Percentiles rank a stretch among this genome's conserved stretches.
phyloP scores from a whole-genome alignment of 2,797 vertebrate genomes.

The Alfaro cultratus region DNA sequence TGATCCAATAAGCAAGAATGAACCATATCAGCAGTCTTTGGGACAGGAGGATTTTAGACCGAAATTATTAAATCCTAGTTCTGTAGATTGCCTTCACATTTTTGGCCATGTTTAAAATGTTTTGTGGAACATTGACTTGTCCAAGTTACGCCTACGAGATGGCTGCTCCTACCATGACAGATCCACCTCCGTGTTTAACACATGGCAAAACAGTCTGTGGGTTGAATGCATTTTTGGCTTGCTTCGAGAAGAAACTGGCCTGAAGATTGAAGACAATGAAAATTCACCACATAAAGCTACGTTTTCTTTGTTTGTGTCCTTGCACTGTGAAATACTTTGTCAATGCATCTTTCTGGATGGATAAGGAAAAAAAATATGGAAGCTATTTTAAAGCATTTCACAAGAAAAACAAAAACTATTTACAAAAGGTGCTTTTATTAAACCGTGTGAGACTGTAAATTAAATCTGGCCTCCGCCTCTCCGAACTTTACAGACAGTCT shows the following conservation, averaged over 20 bases:
- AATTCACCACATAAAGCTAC: slow-evolving; percentile 7
- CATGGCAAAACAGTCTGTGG: slow-evolving; percentile 62
- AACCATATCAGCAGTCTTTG: background rate
- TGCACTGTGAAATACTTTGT: background rate
- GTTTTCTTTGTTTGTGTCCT: background rate
- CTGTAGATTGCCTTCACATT: slow-evolving; percentile 29
- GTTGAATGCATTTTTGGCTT: slow-evolving; percentile 47
- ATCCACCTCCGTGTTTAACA: slow-evolving; percentile 76
- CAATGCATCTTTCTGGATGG: background rate
- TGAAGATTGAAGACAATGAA: slow-evolving; percentile 39
- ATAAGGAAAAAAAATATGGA: background rate
- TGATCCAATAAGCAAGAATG: background rate
- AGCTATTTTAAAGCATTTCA: background rate
- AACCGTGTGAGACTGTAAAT: background rate
- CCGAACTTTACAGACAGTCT: background rate
- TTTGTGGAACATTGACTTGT: slow-evolving; percentile 52
- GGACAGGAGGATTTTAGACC: background rate
- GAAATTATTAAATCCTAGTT: slow-evolving; percentile 9
- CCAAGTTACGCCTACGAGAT: slow-evolving; percentile 76
- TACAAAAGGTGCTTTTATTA: background rate
- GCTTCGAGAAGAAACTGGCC: slow-evolving; percentile 25
- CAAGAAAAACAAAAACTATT: background rate
- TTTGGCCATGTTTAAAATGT: slow-evolving; percentile 40
- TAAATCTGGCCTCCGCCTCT: background rate
- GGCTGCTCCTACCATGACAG: slow-evolving; percentile 73